phyloP scores from a whole-genome alignment of 2,797 vertebrate species.

The Tenualosa ilisha region DNA sequence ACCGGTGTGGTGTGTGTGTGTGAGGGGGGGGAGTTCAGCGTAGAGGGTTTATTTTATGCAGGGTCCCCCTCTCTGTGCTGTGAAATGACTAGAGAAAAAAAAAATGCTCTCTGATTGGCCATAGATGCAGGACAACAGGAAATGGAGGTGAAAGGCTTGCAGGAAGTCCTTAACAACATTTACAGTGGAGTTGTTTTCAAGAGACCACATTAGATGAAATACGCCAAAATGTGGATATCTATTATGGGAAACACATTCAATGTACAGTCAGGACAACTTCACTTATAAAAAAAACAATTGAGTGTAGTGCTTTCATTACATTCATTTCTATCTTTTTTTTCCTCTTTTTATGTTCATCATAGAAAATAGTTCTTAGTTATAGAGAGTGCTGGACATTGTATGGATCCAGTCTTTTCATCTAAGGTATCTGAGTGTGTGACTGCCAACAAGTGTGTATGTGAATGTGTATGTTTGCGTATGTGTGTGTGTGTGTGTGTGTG shows the following conservation, averaged over 20 bases:
- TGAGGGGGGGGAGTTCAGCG: neutral
- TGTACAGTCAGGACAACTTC: neutral
- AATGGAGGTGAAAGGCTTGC: neutral
- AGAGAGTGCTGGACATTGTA: neutral
- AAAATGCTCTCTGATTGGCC: neutral
- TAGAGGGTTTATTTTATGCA: neutral
- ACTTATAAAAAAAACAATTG: neutral
- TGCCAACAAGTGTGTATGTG: neutral
- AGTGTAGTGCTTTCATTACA: neutral
- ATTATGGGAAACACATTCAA: neutral
- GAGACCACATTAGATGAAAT: neutral
- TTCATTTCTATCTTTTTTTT: neutral
- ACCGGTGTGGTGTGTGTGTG: neutral
- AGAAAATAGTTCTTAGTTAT: neutral
- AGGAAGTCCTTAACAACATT: neutral
- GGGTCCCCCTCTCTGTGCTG: neutral
- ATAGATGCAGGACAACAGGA: neutral
- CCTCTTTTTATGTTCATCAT: too few relatives aligned
- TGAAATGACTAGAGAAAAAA: neutral
- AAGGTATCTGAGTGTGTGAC: neutral
- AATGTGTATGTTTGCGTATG: neutral
- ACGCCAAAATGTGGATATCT: neutral
- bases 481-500: constrained; percentile 20
- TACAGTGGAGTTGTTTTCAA: neutral
- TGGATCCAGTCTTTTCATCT: neutral